A percentile compares a stretch with the other conserved stretches of the same genome.
These are phyloP conservation scores for Esox lucius DNA, from an alignment of 2,797 vertebrate genomes.

Conservation along the genomic window DNA sequence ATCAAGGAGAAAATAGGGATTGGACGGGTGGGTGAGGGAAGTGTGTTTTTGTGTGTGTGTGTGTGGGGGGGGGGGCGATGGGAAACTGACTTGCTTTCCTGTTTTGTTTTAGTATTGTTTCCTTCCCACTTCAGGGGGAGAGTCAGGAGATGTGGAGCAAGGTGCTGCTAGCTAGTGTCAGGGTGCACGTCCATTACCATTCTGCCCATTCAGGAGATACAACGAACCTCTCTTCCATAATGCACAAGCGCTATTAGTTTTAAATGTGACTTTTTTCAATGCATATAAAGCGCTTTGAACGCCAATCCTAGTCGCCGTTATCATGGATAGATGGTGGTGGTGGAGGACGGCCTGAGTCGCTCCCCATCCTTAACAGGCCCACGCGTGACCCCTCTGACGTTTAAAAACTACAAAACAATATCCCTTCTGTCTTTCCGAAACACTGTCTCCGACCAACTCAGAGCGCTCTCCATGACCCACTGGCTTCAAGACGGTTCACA, in stretches of 20 bases:
- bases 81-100: slow-evolving; percentile 73
- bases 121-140: slow-evolving; percentile 56
- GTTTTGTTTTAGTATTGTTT: slow-evolving; percentile 76
- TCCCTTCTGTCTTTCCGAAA: too few relatives aligned
- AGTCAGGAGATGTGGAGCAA: neutral
- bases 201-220: neutral
- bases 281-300: neutral
- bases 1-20: slow-evolving; percentile 45
- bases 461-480: too few relatives aligned
- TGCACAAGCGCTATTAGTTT: neutral
- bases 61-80: slow-evolving; percentile 45
- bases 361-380: neutral
- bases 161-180: neutral
- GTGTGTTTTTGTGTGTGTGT: neutral
- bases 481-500: too few relatives aligned
- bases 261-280: neutral
- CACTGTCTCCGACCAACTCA: too few relatives aligned
- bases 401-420: too few relatives aligned
- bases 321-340: neutral
- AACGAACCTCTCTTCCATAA: neutral
- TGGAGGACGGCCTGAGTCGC: neutral
- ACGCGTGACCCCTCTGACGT: too few relatives aligned
- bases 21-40: slow-evolving; percentile 21
- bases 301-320: neutral
- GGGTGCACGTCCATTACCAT: neutral